Evolutionary conservation across 2,888 invertebrate genomes (phyloP), one percentile per base, ranked within the genome.

Genomic region (Drosophila emarginata): DNA sequence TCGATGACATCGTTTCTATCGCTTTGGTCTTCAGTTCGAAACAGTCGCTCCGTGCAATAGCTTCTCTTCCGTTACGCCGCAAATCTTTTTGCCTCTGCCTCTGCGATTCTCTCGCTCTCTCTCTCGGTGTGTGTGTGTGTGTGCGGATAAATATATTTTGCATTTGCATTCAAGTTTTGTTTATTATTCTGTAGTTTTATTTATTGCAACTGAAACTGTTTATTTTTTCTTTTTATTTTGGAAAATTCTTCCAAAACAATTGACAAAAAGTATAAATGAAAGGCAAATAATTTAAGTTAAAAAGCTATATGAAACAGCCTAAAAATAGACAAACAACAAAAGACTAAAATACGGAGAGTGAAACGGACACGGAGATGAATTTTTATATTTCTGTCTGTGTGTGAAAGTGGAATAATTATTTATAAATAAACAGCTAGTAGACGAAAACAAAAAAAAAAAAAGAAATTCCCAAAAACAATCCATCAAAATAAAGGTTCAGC

Each of bases 1-100:
- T 45, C 18, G 40, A 18, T 9, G 40, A 45, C 40, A 21, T 21
- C 21, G 21, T 15, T 45, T 45, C 26, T 26, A 26, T 45, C 15
- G 40, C n/a, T n/a, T 45, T 45, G 45, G 45, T 11, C 64, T 58
- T 66, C 75, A 76, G 67, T 80, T 80, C 74, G 78, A 77, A 71
- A 78, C 70, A 56, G 78, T 80, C 78, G 78, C 78, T 80, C 79
- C 78, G 70, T 84, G 80, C 78, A 77, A 73, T 73, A 72, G 84
- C 76, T 70, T 63, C 67, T 68, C 64, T 66, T 23, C 56, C 51
- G 66, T 45, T 50, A 4, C 26, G 14, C 12, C 4, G 32, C n/a
- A 11, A 18, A 40, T 23, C 52, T 57, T 50, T 64, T 66, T 64
- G 54, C 67, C 53, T 66, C 53, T 28, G 61, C 45, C 45, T 11